phyloP scores from a whole-genome alignment of 1,140 invertebrate genomes.

The Neodiprion pinetum region DNA sequence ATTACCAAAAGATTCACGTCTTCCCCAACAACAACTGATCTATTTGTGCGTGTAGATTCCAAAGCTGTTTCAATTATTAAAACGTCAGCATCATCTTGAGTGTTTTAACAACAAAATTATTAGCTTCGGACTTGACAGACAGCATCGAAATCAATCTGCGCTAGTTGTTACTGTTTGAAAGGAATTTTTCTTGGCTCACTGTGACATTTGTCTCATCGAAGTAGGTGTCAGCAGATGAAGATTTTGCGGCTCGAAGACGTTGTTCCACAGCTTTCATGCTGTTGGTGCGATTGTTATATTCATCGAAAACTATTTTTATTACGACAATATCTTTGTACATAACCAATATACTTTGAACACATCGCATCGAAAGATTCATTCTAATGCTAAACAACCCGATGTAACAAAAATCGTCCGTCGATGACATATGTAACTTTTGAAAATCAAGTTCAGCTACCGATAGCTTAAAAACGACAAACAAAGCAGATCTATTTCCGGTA shows the following conservation, averaged over 20 bases:
- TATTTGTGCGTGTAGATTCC: constrained; percentile 24
- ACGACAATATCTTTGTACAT: constrained; percentile 20
- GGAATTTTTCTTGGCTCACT: constrained; percentile 11
- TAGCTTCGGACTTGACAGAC: neutral
- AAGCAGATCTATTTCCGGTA: constrained; percentile 38
- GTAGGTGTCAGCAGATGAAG: constrained; percentile 14
- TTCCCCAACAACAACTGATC: constrained; percentile 38
- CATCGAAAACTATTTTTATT: constrained; percentile 32
- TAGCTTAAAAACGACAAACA: constrained; percentile 27
- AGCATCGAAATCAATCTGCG: neutral
- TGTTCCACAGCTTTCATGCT: constrained; percentile 17
- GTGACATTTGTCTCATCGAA: constrained; percentile 18
- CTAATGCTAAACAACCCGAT: constrained; percentile 39
- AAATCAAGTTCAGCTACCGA: neutral
- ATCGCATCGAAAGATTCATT: constrained; percentile 46
- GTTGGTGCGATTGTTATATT: constrained; percentile 22
- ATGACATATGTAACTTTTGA: constrained; percentile 21
- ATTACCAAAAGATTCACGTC: constrained; percentile 38
- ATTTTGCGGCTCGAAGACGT: constrained; percentile 10
- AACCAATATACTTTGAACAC: constrained; percentile 50
- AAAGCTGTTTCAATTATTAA: constrained; percentile 34
- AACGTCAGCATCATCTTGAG: constrained; percentile 31
- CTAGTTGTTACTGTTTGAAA: neutral
- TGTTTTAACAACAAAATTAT: constrained; percentile 9
- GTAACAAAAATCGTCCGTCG: constrained; percentile 46